Evolutionary conservation across 2,797 vertebrate species (phyloP).

Genomic region (Paratrypauchen microcephalus): DNA sequence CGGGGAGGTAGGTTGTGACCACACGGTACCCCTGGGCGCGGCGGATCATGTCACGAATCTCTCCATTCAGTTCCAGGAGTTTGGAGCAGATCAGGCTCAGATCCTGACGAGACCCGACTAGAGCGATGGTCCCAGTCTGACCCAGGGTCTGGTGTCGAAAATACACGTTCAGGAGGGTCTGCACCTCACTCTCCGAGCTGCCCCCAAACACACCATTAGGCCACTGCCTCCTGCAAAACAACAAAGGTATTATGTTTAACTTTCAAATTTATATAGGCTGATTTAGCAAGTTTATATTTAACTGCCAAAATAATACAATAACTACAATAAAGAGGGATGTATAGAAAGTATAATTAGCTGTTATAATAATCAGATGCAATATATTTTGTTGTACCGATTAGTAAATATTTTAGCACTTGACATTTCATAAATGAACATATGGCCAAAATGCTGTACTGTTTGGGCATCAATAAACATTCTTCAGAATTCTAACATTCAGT

Average conservation of each 20-base stretch:
- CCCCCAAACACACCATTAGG: constrained; percentile 95
- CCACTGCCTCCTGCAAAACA: constrained; percentile 85
- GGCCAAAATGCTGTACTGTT: too few relatives aligned
- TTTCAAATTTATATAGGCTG: not conserved
- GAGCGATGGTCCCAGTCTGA: constrained; percentile 94
- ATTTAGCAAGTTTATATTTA: too few relatives aligned
- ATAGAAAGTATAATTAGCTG: not conserved
- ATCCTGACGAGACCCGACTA: constrained; percentile 96
- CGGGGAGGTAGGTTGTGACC: constrained; percentile 92
- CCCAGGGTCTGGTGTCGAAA: constrained; percentile 98
- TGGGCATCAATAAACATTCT: too few relatives aligned
- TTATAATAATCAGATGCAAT: not conserved
- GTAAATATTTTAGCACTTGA: too few relatives aligned
- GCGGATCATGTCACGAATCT: constrained; percentile 97
- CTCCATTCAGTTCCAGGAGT: constrained; percentile 94
- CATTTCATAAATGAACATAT: too few relatives aligned
- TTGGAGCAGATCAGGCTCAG: constrained; percentile 93
- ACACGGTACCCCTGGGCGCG: constrained; percentile 94
- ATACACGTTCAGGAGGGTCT: constrained; percentile 96
- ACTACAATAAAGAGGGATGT: too few relatives aligned
- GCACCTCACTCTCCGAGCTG: constrained; percentile 92
- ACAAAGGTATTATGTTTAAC: not conserved
- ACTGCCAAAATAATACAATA: too few relatives aligned
- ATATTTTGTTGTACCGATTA: not conserved
- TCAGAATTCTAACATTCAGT: too few relatives aligned